Evolutionary conservation across 1,140 invertebrate species (phyloP).

Genomic region (Latrodectus geometricus): DNA sequence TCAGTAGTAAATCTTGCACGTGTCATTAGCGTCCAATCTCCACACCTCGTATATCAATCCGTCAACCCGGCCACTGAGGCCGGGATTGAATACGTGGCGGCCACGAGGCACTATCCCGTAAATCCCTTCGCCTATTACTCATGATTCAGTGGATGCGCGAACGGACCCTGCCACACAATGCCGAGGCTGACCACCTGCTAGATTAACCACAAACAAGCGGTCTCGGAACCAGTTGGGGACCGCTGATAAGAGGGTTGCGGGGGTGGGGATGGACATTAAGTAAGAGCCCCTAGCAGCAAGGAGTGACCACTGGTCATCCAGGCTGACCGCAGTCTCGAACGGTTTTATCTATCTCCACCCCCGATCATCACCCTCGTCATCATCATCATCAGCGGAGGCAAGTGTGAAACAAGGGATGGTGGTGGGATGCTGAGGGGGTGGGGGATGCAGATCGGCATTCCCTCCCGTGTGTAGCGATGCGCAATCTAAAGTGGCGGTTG

Average conservation of each 20-base stretch:
- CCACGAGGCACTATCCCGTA: neutral
- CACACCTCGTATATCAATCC: neutral
- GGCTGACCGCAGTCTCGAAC: neutral
- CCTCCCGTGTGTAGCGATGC: conserved; percentile 53
- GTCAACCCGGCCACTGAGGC: neutral
- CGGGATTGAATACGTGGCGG: neutral
- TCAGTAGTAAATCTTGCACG: neutral
- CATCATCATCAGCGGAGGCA: conserved; percentile 47
- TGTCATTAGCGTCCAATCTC: neutral
- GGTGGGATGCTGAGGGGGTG: neutral
- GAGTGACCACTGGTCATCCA: conserved; percentile 46
- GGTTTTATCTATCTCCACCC: conserved; percentile 8
- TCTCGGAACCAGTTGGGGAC: neutral
- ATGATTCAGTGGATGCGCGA: neutral
- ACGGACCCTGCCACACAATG: conserved; percentile 19
- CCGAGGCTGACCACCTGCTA: conserved; percentile 52
- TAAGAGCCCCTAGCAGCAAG: neutral
- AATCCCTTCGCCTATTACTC: neutral
- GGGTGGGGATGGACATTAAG: conserved; percentile 54
- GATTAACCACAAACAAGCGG: conserved; percentile 57
- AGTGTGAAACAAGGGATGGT: conserved; percentile 36
- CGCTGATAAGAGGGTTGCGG: conserved; percentile 19
- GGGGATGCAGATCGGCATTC: conserved; percentile 18
- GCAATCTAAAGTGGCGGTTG: conserved; percentile 57
- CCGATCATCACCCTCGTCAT: conserved; percentile 51